phyloP scores from a whole-genome alignment of 2,797 vertebrate species.

The Phoebastria nigripes region DNA sequence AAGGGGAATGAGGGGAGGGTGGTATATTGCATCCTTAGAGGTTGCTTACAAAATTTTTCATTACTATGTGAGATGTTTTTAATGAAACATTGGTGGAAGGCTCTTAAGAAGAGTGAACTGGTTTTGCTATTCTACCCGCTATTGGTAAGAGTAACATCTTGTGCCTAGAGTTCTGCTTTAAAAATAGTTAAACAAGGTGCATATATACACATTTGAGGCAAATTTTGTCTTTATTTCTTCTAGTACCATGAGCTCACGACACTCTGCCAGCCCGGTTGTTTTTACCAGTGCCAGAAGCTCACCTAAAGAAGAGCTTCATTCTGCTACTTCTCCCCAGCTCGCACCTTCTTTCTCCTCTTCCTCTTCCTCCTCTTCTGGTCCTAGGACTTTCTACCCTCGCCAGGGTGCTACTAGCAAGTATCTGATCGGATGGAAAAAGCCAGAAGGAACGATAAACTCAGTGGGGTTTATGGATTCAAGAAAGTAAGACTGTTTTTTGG shows the following conservation, averaged over 20 bases:
- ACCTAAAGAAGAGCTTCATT: slow-evolving; percentile 83
- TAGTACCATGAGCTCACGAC: slow-evolving; percentile 88
- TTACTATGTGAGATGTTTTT: not conserved
- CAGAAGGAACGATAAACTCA: slow-evolving; percentile 94
- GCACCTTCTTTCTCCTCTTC: slow-evolving; percentile 83
- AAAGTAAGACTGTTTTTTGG: slow-evolving; percentile 83
- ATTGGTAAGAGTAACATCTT: not conserved
- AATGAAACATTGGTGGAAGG: not conserved
- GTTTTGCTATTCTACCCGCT: not conserved
- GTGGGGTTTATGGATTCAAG: slow-evolving; percentile 95
- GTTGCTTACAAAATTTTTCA: not conserved
- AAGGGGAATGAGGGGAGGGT: not conserved
- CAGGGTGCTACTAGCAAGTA: slow-evolving; percentile 97
- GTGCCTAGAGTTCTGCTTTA: not conserved
- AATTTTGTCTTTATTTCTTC: slow-evolving; percentile 50
- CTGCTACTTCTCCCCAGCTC: slow-evolving; percentile 80
- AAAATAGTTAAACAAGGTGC: not conserved
- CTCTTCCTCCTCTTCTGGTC: slow-evolving; percentile 82
- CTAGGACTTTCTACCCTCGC: slow-evolving; percentile 95
- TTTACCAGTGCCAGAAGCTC: slow-evolving; percentile 88
- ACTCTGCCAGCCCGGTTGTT: slow-evolving; percentile 86
- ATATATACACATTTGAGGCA: not conserved
- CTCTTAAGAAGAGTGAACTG: not conserved
- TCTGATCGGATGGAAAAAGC: slow-evolving; percentile 98
- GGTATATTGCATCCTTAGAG: not conserved